Conservation (phyloP, 2,888 invertebrate genomes). For the Homarus gammarus region DNA sequence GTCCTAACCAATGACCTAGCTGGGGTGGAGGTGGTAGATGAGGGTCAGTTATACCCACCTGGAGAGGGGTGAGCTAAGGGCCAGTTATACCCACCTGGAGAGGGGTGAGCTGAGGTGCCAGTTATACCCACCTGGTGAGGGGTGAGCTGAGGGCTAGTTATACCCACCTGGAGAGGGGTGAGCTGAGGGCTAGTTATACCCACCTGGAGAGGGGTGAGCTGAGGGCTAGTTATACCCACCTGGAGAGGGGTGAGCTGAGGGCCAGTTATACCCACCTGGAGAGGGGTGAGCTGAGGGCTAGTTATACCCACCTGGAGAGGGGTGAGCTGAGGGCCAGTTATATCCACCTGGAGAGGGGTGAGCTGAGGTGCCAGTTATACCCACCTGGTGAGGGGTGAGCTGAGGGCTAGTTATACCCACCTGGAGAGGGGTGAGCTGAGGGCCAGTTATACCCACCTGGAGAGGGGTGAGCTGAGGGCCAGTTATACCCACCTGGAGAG, state of each 20-base stretch:
- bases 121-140: neutral
- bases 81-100: neutral
- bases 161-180: too few species aligned
- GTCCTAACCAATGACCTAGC: slow-evolving; percentile 48
- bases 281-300: neutral
- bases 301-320: too few species aligned
- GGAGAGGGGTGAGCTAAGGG: too few species aligned
- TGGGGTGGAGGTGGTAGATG: slow-evolving; percentile 68
- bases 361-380: too few species aligned
- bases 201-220: neutral
- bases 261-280: neutral
- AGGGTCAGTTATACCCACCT: slow-evolving; percentile 44
- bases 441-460: too few species aligned
- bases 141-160: neutral
- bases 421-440: neutral
- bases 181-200: neutral
- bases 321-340: too few species aligned
- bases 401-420: neutral
- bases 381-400: too few species aligned
- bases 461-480: too few species aligned
- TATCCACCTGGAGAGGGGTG: neutral
- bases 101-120: neutral
- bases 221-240: too few species aligned
- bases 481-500: too few species aligned
- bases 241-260: neutral